A percentile compares a stretch with the other conserved stretches of the same genome.
phyloP scores from a whole-genome alignment of 2,888 invertebrate species.

The Caenorhabditis sulstoni region DNA sequence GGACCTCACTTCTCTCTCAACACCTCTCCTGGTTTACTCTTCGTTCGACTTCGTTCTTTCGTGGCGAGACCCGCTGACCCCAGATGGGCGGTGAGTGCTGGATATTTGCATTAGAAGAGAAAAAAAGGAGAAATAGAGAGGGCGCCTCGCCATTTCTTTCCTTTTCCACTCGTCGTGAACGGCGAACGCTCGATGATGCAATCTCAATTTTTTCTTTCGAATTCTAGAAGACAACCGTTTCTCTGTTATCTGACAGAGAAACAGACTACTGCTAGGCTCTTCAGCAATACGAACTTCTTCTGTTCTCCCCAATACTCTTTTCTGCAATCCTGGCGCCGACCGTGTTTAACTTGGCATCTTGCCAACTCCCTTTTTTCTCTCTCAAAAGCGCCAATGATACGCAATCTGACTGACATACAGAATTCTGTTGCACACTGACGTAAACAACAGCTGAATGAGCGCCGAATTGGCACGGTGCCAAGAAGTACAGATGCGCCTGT shows the following conservation, averaged over 20 bases:
- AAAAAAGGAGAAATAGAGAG: background rate
- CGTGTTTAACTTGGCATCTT: background rate
- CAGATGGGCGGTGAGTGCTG: slow-evolving; percentile 1
- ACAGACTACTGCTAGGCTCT: no score
- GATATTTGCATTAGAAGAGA: slow-evolving; percentile 25
- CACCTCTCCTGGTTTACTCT: background rate
- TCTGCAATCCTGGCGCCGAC: no score
- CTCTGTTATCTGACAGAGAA: no score
- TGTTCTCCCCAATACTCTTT: no score
- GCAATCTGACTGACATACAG: no score
- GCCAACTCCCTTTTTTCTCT: background rate
- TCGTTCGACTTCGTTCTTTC: slow-evolving; percentile 3
- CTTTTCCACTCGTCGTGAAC: background rate
- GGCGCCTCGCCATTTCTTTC: slow-evolving; percentile 22
- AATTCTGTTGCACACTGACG: no score
- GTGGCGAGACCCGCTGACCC: slow-evolving; percentile 36
- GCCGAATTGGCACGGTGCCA: background rate
- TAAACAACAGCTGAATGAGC: no score
- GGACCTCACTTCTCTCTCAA: slow-evolving; percentile 4
- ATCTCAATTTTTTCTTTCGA: no score
- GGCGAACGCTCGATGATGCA: no score
- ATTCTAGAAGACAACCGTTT: no score
- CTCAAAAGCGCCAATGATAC: no score
- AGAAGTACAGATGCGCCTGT: background rate
- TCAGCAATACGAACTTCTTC: no score